Percentiles rank a stretch among this genome's conserved stretches.
These are phyloP conservation scores for Strix aluco DNA, from an alignment of 2,113 vertebrate species.

Conservation along the genomic window DNA sequence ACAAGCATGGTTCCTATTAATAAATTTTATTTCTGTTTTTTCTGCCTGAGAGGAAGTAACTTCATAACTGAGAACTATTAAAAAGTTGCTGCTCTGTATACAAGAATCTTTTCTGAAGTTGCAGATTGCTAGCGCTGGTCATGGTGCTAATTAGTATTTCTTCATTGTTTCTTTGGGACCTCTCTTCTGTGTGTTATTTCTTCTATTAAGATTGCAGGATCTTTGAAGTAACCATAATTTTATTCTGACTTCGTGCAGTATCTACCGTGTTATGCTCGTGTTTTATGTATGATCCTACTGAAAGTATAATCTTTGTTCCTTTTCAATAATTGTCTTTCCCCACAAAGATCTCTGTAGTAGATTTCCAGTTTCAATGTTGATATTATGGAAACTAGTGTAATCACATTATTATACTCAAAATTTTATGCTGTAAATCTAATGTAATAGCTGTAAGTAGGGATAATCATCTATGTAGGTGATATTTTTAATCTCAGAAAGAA, in stretches of 20 bases:
- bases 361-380: neutral
- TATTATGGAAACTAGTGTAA: neutral
- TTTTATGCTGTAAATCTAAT: neutral
- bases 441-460: neutral
- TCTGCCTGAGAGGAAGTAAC: neutral
- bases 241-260: rapidly evolving
- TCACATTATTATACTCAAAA: neutral
- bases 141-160: neutral
- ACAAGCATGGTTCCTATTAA: neutral
- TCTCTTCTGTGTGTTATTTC: neutral
- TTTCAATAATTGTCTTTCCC: neutral
- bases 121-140: neutral
- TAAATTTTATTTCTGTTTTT: neutral
- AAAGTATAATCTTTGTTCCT: neutral
- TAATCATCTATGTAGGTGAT: neutral
- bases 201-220: neutral
- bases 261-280: neutral
- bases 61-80: neutral
- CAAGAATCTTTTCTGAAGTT: neutral
- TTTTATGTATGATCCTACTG: neutral
- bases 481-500: neutral
- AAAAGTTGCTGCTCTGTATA: neutral
- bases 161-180: neutral
- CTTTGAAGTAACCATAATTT: neutral
- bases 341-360: neutral